Evolutionary conservation across 2,888 invertebrate species (phyloP), one percentile per base, ranked within the genome.

Genomic region (Drosophila paranaensis): DNA sequence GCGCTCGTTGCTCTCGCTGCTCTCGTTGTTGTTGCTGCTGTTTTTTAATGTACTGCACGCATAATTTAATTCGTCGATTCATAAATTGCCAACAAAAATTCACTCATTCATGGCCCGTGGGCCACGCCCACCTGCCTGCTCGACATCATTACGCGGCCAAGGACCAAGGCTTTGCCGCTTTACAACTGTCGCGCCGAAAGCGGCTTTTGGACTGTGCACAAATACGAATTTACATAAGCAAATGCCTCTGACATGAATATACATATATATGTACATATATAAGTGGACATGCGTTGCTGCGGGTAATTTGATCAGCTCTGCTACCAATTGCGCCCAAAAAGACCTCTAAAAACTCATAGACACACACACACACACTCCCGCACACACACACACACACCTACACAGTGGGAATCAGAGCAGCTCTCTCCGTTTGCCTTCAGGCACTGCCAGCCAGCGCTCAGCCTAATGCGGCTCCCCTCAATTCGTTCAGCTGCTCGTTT

Each of bases 21-120:
- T 60, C 42, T 55, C 16, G 43, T 60, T 51, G 8, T 48, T 53
- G 54, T 55, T 68, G 50, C 54, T 65, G 43, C 46, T 56, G 45
- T 61, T 60, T 71, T 70, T 70, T 82, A 90, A 90, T 90, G 77
- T 77, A 74, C 74, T 82, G 76, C 78, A 84, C 88, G 85, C 81
- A 80, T 89, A 90, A 89, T 89, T 89, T 89, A 88, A 88, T 90
- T 89, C 78, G 73, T 78, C 81, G 85, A 81, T 83, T 90, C 79
- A 79, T 77, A 85, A 89, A 77, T 81, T 81, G 74, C 58, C 71
- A 74, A 77, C 86, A 82, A 77, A 77, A 75, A 79, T 77, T 84
- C 81, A 81, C 80, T 81, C 67, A 65, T 55, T 53, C 48, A 69
- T 60, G 27, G 76, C 76, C 76, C 42, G 5, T 42, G 66, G 76